Evolutionary conservation across 2,797 vertebrate genomes (phyloP), one percentile per base, ranked within the genome.

Genomic region (Lutjanus argentimaculatus): DNA sequence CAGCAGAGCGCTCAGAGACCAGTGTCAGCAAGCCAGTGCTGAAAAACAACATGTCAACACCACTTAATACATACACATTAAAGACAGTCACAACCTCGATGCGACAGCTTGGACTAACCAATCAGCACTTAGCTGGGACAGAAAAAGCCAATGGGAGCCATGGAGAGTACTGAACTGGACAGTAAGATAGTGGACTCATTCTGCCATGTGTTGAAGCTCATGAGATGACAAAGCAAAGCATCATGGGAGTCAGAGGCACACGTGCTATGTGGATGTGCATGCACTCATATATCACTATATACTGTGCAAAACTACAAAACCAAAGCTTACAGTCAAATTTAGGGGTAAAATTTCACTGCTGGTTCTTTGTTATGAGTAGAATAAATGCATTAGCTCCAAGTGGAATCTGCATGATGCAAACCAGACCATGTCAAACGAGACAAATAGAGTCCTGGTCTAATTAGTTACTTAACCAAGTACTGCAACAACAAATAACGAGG

Each of bases 41-140:
- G 87, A 91, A 92, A 91, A 89, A 86, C 88, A 86, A 84, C 91
- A 90, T 67, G 91, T 95, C 94, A 90, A 93, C 94, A 89, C 92
- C 46, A 61, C 75, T 93, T 94, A 92, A 94, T 89, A 92, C 72
- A 77, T 40, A 71, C 84, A 88, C 75, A 81, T 80, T 82, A 72
- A 73, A 83, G 67, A 79, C 46, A 21, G 68, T 30, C 78, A 83
- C 79, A 48, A 75, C 13, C 30, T 51, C 71, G 51, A n/a, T 67
- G 81, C 42, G 85, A 83, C 83, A 70, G 70, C 89, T 58, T 49
- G 0, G 56, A 63, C 52, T 1, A 48, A 77, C 89, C 86, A 89
- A 84, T 88, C 83, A 79, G 77, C 67, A 72, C 30, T 15, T 4
- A 45, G 81, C 67, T 2, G 56, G 59, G 46, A 52, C 3, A 7